Conservation (phyloP, 1,140 invertebrate species). For the Arion vulgaris region DNA sequence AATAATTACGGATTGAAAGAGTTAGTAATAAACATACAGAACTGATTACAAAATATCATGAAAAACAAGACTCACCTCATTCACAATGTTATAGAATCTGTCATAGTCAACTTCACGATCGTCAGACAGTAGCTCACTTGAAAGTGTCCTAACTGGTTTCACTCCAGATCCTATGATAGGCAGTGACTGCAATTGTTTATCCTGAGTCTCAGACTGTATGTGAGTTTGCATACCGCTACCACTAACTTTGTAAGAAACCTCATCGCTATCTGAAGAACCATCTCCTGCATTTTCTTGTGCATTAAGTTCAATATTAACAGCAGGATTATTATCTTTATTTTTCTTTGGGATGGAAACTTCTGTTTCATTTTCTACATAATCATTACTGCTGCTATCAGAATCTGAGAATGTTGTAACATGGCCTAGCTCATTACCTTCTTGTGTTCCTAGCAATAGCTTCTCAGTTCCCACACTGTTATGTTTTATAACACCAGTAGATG, state of each 20-base stretch:
- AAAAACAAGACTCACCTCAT: background rate
- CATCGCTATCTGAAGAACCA: background rate
- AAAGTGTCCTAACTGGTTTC: background rate
- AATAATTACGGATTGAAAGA: no score
- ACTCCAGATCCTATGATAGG: background rate
- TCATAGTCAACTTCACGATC: constrained; percentile 12
- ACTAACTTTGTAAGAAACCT: background rate
- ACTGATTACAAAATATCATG: background rate
- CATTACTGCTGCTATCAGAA: background rate
- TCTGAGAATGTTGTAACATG: background rate
- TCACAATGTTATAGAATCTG: background rate
- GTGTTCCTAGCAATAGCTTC: background rate
- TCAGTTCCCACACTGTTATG: background rate
- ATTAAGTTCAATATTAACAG: background rate
- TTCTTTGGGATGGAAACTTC: background rate
- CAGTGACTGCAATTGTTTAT: background rate
- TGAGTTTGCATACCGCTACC: background rate
- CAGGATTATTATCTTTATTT: background rate
- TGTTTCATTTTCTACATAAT: background rate
- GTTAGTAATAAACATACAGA: no score
- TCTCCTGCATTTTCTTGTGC: background rate
- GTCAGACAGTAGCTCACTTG: constrained; percentile 4
- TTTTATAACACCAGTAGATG: background rate
- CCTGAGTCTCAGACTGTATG: background rate
- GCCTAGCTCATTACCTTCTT: background rate